These are phyloP conservation scores for Micronycteris hirsuta DNA, from an alignment of 2,113 vertebrate species.

Conservation along the genomic window DNA sequence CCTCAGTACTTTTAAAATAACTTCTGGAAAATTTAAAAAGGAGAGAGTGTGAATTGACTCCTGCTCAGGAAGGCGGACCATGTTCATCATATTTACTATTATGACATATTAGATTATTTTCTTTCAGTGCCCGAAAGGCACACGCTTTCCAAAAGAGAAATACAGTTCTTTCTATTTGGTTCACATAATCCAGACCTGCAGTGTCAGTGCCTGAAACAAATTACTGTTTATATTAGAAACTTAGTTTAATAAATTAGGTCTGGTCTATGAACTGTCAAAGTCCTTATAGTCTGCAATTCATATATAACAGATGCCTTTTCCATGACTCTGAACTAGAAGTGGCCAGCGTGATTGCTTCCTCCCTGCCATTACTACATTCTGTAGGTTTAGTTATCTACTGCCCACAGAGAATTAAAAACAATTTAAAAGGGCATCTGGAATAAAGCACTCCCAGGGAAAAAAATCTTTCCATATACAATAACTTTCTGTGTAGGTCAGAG, in stretches of 20 bases:
- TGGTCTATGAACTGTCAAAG: slow-evolving; percentile 92
- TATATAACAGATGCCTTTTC: slow-evolving; percentile 93
- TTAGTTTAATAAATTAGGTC: slow-evolving; percentile 99
- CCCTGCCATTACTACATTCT: slow-evolving; percentile 84
- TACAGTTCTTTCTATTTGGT: slow-evolving; percentile 74
- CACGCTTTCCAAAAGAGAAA: slow-evolving; percentile 72
- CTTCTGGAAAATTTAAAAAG: slow-evolving; percentile 46
- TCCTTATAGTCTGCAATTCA: slow-evolving; percentile 87
- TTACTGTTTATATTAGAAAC: slow-evolving; percentile 99
- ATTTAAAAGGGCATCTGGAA: slow-evolving; percentile 95
- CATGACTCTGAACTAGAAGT: slow-evolving; percentile 81
- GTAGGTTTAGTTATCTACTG: slow-evolving; percentile 88
- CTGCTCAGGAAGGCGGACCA: not conserved
- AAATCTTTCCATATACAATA: slow-evolving; percentile 84
- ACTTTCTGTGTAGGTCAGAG: slow-evolving; percentile 88
- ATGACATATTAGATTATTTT: slow-evolving; percentile 64
- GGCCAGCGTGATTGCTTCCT: slow-evolving; percentile 93
- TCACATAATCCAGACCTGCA: slow-evolving; percentile 98
- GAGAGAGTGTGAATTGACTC: slow-evolving; percentile 39
- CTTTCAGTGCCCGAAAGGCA: slow-evolving; percentile 59
- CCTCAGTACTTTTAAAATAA: slow-evolving; percentile 28
- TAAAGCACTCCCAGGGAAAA: slow-evolving; percentile 79
- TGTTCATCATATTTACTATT: slow-evolving; percentile 35
- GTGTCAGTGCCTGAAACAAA: slow-evolving; percentile 97
- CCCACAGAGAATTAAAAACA: slow-evolving; percentile 91